Evolutionary conservation across 2,888 invertebrate species (phyloP).

Genomic region (Poecilus cupreus): DNA sequence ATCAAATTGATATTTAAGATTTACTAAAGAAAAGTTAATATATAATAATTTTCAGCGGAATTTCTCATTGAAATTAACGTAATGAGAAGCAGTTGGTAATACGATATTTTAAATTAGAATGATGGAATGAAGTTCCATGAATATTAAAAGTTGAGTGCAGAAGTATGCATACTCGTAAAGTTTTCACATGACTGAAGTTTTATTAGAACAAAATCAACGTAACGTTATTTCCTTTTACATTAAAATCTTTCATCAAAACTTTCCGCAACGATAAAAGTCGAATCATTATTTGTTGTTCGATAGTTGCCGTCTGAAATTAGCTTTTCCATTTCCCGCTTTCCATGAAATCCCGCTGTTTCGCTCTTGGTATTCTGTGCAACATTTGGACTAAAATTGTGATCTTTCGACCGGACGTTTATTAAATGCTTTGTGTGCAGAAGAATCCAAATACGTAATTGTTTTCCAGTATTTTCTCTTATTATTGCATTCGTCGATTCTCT

Average conservation of each 20-base stretch:
- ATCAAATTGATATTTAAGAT: too few relatives aligned
- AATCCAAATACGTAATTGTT: conserved; percentile 11
- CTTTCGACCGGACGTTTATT: conserved; percentile 21
- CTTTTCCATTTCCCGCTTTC: conserved; percentile 50
- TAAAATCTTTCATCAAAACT: conserved; percentile 42
- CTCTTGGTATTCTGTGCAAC: conserved; percentile 9
- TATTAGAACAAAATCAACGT: conserved; percentile 35
- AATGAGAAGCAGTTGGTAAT: not conserved
- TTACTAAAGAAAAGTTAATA: too few relatives aligned
- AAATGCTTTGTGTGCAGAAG: conserved; percentile 7
- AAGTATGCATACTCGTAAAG: conserved; percentile 5
- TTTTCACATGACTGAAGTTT: conserved; percentile 21
- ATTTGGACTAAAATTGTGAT: conserved; percentile 12
- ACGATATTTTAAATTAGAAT: conserved; percentile 21
- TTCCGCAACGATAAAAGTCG: conserved; percentile 20
- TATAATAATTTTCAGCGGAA: too few relatives aligned
- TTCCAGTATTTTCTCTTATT: not conserved
- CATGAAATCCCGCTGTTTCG: conserved; percentile 3
- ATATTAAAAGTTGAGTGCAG: conserved; percentile 14
- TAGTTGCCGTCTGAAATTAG: conserved; percentile 50
- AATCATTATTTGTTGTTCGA: conserved; percentile 56
- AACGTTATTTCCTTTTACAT: conserved; percentile 42
- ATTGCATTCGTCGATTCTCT: too few relatives aligned
- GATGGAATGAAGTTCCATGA: conserved; percentile 5
- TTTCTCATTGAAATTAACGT: not conserved